These are phyloP conservation scores for Aphodius granarius DNA, from an alignment of 2,888 invertebrate species.

Conservation along the genomic window DNA sequence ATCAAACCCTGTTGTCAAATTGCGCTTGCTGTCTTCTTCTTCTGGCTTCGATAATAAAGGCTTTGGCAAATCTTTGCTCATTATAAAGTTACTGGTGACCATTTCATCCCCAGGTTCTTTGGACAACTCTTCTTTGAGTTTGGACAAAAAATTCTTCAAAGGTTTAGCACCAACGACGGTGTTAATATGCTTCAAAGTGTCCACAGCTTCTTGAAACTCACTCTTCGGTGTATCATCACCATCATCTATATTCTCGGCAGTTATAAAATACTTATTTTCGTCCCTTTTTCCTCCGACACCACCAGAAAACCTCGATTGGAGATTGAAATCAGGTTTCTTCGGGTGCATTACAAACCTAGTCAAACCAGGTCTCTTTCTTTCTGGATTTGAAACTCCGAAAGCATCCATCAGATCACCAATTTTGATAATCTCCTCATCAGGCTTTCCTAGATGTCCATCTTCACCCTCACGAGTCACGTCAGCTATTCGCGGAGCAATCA, in stretches of 20 bases:
- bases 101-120: neutral
- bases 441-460: neutral
- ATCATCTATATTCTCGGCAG: conserved; percentile 29
- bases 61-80: conserved; percentile 34
- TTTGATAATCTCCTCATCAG: conserved; percentile 34
- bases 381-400: conserved; percentile 46
- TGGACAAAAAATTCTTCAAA: conserved; percentile 29
- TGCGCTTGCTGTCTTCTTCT: neutral
- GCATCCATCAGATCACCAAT: conserved; percentile 47
- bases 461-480: conserved; percentile 25
- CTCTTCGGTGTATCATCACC: conserved; percentile 10
- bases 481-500: conserved; percentile 33
- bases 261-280: conserved; percentile 21
- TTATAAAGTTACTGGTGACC: conserved; percentile 25
- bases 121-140: neutral
- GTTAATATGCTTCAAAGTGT: conserved; percentile 28
- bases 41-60: neutral
- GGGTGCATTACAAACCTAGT: conserved; percentile 36
- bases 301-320: conserved; percentile 32
- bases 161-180: conserved; percentile 28
- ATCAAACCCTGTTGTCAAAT: neutral
- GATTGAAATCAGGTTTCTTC: conserved; percentile 18
- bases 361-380: conserved; percentile 35
- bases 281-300: neutral
- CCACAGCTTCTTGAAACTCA: conserved; percentile 23